Percentiles rank a stretch among this genome's conserved stretches.
These are phyloP conservation scores for Hyles lineata DNA, from an alignment of 2,888 invertebrate species.

Conservation along the genomic window DNA sequence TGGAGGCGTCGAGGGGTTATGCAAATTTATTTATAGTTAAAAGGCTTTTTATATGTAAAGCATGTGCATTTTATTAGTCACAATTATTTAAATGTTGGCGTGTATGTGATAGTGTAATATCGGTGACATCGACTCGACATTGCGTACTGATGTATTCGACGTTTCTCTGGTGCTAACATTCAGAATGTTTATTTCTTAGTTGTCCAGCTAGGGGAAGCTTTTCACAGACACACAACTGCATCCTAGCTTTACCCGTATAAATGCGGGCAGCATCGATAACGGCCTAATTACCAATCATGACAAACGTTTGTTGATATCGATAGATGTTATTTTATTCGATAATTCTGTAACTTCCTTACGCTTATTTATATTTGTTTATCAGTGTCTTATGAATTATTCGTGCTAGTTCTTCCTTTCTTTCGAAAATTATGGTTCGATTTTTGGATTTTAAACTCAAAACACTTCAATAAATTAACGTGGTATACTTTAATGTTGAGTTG, in stretches of 20 bases:
- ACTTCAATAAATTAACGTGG: background rate
- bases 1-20: background rate
- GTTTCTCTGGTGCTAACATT: conserved; percentile 76
- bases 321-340: conserved; percentile 1
- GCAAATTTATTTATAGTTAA: conserved; percentile 30
- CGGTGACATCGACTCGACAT: conserved; percentile 63
- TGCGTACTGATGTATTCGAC: conserved; percentile 53
- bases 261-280: background rate
- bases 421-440: background rate
- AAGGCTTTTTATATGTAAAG: conserved; percentile 36
- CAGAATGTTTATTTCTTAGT: conserved; percentile 52
- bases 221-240: conserved; percentile 9
- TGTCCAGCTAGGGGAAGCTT: conserved; percentile 33
- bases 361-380: background rate
- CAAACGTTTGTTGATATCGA: conserved; percentile 11
- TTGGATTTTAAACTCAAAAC: background rate
- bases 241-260: conserved; percentile 1
- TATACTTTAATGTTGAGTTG: background rate
- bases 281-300: conserved; percentile 11
- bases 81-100: conserved; percentile 37
- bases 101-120: conserved; percentile 44
- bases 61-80: conserved; percentile 49
- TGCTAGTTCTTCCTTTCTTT: conserved; percentile 6
- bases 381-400: background rate
- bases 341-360: conserved; percentile 6